Evolutionary conservation across 2,113 vertebrate genomes (phyloP), one percentile per base, ranked within the genome.

Genomic region (Hippocampus barbouri): DNA sequence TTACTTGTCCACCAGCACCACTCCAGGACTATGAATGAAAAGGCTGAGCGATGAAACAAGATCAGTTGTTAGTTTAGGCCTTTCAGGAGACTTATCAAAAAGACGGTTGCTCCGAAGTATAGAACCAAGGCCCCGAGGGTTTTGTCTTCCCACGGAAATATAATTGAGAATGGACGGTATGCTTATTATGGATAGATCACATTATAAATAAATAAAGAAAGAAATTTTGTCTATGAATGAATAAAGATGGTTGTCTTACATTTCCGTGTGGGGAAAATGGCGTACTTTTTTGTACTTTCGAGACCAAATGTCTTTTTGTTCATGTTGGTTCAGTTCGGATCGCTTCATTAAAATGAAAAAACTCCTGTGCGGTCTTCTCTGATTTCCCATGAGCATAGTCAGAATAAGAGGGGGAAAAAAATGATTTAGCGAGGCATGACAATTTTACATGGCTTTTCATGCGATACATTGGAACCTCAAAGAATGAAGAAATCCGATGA

Each of bases 1-100:
- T 76, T 70, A 63, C 64, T 38, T 21, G 10, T 21, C 27, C 30
- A 61, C 59, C 40, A 70, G 25, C 68, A 65, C 63, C 21, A 30
- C 51, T 45, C 75, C 25, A 56, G 59, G 40, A 76, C 34, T 34
- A 7, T n/a, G 66, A 68, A 14, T 68, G 63, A 64, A 75, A 65
- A 49, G 43, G 41, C 27, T 40, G 70, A 51, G 20, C 38, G 25
- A 70, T 62, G 16, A 59, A 3, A 43, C 63, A 66, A 8, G n/a
- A 25, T 8, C 34, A 47, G 6, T 47, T 45, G 41, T 8, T 27
- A 27, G n/a, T 25, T 66, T 25, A 4, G n/a, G 12, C 43, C 40
- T 45, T 65, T 45, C 16, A n/a, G 21, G 20, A 43, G 38, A 65
- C 14, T 43, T 66, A 27, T 45, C 64, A 66, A 34, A 47, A 47